Percentiles rank a stretch among this genome's conserved stretches.
phyloP scores from a whole-genome alignment of 2,113 vertebrate species.

The Mastomys coucha region DNA sequence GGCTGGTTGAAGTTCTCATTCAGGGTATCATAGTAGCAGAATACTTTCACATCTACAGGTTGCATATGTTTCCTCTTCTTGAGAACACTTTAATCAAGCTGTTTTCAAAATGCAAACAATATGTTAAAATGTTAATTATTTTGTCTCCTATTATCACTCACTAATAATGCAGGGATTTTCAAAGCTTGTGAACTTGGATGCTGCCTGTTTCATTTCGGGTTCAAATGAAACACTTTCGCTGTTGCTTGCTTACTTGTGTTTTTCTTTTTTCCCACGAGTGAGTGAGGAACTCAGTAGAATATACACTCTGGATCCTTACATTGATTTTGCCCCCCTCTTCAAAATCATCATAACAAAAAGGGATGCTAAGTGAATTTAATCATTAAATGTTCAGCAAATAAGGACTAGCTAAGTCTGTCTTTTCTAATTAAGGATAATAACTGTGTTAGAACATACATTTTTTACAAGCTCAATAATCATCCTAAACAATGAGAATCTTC shows the following conservation, averaged over 20 bases:
- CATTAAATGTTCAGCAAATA: slow-evolving; percentile 53
- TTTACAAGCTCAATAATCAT: slow-evolving; percentile 20
- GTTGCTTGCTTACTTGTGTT: neutral
- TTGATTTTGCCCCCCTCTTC: slow-evolving; percentile 59
- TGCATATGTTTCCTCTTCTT: neutral
- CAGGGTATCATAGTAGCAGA: slow-evolving; percentile 48
- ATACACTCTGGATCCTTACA: neutral
- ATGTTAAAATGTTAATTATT: slow-evolving; percentile 47
- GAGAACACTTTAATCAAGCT: neutral
- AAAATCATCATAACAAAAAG: slow-evolving; percentile 56
- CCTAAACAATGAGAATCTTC: neutral
- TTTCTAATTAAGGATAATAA: slow-evolving; percentile 43
- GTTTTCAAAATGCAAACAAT: slow-evolving; percentile 53
- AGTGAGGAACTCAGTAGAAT: slow-evolving; percentile 18
- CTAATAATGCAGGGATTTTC: neutral
- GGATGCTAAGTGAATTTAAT: neutral
- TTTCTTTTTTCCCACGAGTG: neutral
- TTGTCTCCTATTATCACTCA: neutral
- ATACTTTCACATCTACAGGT: neutral
- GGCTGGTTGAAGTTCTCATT: slow-evolving; percentile 42
- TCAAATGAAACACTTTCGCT: slow-evolving; percentile 48
- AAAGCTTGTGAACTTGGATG: neutral
- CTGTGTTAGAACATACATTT: slow-evolving; percentile 50
- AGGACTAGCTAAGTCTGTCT: neutral
- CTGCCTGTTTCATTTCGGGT: neutral